Base-by-base conservation (phyloP, 2,888 invertebrate species). In the Ophion costatus region DNA sequence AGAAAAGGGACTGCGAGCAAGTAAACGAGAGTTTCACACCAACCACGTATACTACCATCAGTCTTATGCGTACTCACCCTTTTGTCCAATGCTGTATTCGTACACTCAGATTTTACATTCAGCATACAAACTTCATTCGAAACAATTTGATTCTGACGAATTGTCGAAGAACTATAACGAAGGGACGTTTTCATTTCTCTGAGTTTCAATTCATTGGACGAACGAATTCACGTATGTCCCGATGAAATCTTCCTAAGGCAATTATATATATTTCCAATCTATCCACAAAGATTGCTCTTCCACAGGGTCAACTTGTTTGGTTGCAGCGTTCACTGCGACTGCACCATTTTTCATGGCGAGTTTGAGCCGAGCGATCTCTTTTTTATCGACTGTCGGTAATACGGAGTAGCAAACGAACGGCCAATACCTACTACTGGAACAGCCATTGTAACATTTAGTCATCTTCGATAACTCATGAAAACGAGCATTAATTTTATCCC, bases 391-490 rank as follows among this genome's bases (percentile, higher is more conserved):
- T 9, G 6, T 10, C 20, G 61, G 59, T 69, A 29, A 69, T 33
- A 57, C 69, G 29, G 1, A 61, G 33, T 67, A 71, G 75, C 67
- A 63, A 70, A 78, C 57, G 61, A 24, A 77, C 59, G 17, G 61
- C 78, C 64, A 76, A 57, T 24, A 76, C 59, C 29, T 56, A 29
- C 57, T 24, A 33, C 38, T 56, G 67, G 80, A 85, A 87, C 85
- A 74, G 76, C 73, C 70, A 76, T 74, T 82, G 75, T 74, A 85
- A 81, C 75, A 78, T 86, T 85, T 78, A 82, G 87, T 90, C 83
- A 67, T 82, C 64, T 70, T 77, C 77, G 84, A 88, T 87, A 79
- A 85, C 81, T 70, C 83, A 77, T 85, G 79, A 61, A 86, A 85
- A 89, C 83, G 64, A 63, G 61, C 59, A 74, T 73, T 74, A 74